Base-by-base conservation (phyloP, 2,888 invertebrate species). In the Caenorhabditis sp. region DNA sequence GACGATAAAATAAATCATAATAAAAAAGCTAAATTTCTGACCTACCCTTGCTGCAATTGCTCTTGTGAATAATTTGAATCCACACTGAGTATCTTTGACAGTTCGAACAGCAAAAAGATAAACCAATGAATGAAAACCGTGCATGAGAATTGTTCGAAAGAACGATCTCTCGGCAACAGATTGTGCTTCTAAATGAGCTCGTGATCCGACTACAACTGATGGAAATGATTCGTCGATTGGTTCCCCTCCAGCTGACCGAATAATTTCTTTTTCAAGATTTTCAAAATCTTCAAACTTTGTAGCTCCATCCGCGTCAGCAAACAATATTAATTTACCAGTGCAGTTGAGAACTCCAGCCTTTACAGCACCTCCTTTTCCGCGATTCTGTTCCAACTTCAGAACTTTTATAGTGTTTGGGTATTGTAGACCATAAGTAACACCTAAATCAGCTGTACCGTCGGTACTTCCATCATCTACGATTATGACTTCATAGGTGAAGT, bases 231-330 rank as follows among this genome's bases (percentile, higher is more conserved):
- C 81, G 54, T 86, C 85, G 27, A 80, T 43, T 0, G 66, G 66
- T 50, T 72, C 62, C n/a, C 69, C 77, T 17, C 78, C 81, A 21
- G 71, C 66, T 49, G 72, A 91, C 76, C 89, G 84, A 75, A 89
- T 89, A 81, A 95, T 88, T 77, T 91, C 91, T 10, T 88, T 88
- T 87, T 95, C 94, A 58, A 99, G 89, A 89, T 69, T 61, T n/a
- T 75, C 89, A 64, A 94, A 90, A 88, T 99, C 99, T 64, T 92
- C 91, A 89, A 99, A 99, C 88, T 93, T 93, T 0, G 97, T 96
- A 23, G 99, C 99, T 55, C 97, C 99, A 91, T 99, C 99, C 23
- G 99, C 99, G 91, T 99, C 99, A 17, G 96, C 97, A 91, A 99
- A 99, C 53, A 99, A 90, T 78, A 99, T 90, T 61, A 91, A 90